A percentile compares a stretch with the other conserved stretches of the same genome.
Evolutionary conservation across 53 echinoderm and acorn worm species (phyloP).

Genomic region (Holothuria leucospilota): DNA sequence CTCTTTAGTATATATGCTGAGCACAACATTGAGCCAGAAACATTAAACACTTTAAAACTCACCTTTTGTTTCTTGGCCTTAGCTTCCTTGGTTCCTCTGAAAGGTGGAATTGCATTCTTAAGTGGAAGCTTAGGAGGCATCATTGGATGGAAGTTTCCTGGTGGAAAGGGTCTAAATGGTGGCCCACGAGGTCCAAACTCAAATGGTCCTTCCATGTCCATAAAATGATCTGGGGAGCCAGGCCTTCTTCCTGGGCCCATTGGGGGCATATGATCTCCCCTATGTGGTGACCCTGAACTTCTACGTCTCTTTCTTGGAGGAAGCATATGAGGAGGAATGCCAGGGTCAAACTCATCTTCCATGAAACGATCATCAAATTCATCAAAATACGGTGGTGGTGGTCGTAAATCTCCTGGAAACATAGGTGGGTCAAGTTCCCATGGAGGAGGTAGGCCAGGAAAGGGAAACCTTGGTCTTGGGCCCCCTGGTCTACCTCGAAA

Average conservation of each 20-base stretch:
- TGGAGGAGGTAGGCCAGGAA: background rate
- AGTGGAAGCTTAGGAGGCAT: background rate
- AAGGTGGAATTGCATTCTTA: background rate
- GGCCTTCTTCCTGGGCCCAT: background rate
- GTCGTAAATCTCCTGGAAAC: background rate
- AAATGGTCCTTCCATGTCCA: background rate
- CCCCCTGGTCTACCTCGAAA: constrained; percentile 2
- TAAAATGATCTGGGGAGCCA: background rate
- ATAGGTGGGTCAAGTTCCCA: constrained; percentile 1
- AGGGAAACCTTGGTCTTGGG: constrained; percentile 13
- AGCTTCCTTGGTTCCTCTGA: background rate
- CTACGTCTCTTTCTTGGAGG: constrained; percentile 18
- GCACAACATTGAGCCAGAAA: too few relatives aligned
- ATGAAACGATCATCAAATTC: background rate
- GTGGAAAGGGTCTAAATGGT: background rate
- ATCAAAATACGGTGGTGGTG: background rate
- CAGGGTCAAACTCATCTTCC: background rate
- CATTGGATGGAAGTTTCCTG: background rate
- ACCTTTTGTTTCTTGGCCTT: constrained; percentile 10
- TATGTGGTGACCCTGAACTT: constrained; percentile 13
- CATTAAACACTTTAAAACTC: background rate
- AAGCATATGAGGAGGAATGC: background rate
- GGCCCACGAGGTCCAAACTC: constrained; percentile 1
- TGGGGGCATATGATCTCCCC: background rate
- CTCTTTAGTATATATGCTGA: too few relatives aligned